Conservation (phyloP, 2,797 vertebrate genomes). For the Oreochromis grahami region DNA sequence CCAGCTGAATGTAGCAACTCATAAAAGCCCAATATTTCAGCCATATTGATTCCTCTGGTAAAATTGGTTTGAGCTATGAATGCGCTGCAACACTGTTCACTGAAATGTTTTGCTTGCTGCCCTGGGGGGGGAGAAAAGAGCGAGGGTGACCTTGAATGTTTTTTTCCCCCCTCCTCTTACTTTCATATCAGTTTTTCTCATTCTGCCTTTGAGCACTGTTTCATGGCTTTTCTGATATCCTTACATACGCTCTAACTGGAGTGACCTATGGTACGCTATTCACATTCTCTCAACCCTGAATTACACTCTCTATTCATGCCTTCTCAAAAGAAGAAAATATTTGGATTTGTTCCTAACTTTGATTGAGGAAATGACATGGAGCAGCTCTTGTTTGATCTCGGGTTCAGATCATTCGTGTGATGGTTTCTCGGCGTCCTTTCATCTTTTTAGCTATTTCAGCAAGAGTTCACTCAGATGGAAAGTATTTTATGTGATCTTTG, state of each 20-base stretch:
- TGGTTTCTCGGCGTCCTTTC: constrained; percentile 22
- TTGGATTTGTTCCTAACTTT: constrained; percentile 38
- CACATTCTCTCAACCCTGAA: constrained; percentile 33
- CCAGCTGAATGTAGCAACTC: constrained; percentile 75
- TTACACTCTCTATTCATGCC: constrained; percentile 21
- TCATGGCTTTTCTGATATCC: constrained; percentile 27
- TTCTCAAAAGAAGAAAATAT: constrained; percentile 19
- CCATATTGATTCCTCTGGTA: constrained; percentile 79
- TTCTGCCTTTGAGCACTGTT: constrained; percentile 41
- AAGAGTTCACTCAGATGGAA: constrained; percentile 31
- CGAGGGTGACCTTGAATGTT: constrained; percentile 73
- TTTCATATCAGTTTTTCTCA: constrained; percentile 50
- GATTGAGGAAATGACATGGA: constrained; percentile 33
- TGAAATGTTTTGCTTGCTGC: constrained; percentile 68
- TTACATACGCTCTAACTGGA: neutral
- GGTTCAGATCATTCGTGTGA: constrained; percentile 52
- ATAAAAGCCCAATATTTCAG: constrained; percentile 80
- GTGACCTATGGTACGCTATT: constrained; percentile 27
- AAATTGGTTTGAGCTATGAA: constrained; percentile 78
- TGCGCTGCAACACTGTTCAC: constrained; percentile 59
- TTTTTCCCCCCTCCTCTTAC: constrained; percentile 5
- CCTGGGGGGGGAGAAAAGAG: constrained; percentile 37
- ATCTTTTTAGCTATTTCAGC: constrained; percentile 35
- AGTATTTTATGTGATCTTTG: constrained; percentile 40
- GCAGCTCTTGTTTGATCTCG: constrained; percentile 46